phyloP scores from a whole-genome alignment of 2,113 vertebrate species.

The Tachycineta bicolor region DNA sequence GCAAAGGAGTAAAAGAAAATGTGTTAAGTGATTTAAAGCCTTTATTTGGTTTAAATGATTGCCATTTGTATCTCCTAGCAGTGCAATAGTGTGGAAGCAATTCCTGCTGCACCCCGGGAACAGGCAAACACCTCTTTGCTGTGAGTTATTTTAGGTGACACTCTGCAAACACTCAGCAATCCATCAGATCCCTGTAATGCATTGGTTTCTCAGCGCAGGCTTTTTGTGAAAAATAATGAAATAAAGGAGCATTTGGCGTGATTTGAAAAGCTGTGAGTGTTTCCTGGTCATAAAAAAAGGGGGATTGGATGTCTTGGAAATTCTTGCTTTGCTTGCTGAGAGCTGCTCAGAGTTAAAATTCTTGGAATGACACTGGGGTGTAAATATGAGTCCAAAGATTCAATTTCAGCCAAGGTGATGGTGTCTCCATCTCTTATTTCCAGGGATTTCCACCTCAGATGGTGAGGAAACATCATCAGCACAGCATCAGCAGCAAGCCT shows the following conservation, averaged over 20 bases:
- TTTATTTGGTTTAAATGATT: conserved; percentile 9
- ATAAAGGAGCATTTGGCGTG: not conserved
- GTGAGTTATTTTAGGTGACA: conserved; percentile 58
- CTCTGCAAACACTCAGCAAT: conserved; percentile 17
- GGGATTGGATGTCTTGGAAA: not conserved
- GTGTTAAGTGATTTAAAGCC: not conserved
- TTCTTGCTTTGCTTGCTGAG: not conserved
- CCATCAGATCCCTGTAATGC: conserved; percentile 7
- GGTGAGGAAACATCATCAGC: not conserved
- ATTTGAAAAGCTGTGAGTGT: not conserved
- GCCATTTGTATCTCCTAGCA: conserved; percentile 21
- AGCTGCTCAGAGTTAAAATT: not conserved
- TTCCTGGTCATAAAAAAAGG: not conserved
- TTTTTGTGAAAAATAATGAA: not conserved
- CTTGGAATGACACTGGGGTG: not conserved
- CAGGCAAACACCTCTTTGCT: conserved; percentile 26
- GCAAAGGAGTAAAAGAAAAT: not conserved
- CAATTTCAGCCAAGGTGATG: not conserved
- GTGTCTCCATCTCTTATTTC: not conserved
- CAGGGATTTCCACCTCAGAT: not conserved
- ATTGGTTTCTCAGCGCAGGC: not conserved
- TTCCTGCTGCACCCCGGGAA: not conserved
- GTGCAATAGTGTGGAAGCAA: not conserved
- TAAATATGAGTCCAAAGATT: not conserved
- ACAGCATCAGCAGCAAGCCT: not conserved